These are phyloP conservation scores for Rhombomys opimus DNA, from an alignment of 2,113 vertebrate species.

Conservation along the genomic window DNA sequence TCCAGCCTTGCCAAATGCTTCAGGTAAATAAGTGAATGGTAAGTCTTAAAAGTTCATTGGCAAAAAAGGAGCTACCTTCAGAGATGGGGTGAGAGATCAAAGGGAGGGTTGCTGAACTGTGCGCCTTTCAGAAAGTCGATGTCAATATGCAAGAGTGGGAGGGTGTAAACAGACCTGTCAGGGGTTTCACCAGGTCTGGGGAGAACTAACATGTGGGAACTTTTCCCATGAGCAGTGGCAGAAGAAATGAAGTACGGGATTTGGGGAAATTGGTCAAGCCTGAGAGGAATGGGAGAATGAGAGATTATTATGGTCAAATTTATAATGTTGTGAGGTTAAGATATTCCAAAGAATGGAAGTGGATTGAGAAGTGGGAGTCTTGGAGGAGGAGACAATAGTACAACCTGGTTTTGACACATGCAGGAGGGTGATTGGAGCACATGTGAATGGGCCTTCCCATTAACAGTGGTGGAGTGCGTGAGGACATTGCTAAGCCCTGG, in stretches of 20 bases:
- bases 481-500: not conserved
- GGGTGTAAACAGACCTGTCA: not conserved
- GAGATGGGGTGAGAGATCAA: not conserved
- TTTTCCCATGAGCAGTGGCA: not conserved
- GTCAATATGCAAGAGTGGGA: not conserved
- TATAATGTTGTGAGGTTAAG: not conserved
- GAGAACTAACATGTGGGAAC: not conserved
- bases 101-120: not conserved
- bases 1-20: slow-evolving; percentile 19
- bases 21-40: not conserved
- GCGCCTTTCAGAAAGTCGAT: not conserved
- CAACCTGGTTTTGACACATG: not conserved
- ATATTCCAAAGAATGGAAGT: not conserved
- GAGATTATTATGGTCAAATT: not conserved
- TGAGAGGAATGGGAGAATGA: not conserved
- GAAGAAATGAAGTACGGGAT: not conserved
- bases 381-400: not conserved
- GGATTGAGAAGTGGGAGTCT: not conserved
- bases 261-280: not conserved
- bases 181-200: not conserved
- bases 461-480: not conserved
- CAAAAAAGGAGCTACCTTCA: not conserved
- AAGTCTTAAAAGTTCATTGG: not conserved
- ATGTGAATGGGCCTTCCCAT: not conserved
- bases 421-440: not conserved